phyloP scores from a whole-genome alignment of 2,888 invertebrate genomes.

The Allacma fusca region DNA sequence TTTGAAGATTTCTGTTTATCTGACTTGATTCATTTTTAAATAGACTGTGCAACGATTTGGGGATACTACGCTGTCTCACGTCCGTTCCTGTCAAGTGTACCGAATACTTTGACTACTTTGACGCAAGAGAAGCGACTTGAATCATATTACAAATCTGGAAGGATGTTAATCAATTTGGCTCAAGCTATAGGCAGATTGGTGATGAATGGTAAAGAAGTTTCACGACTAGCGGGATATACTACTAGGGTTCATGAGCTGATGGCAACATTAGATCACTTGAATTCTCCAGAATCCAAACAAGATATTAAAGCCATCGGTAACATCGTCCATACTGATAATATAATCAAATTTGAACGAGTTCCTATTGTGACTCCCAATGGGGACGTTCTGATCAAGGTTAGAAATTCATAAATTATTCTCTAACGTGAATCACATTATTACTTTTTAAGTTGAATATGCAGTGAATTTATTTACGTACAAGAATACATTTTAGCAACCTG shows the following conservation, averaged over 20 bases:
- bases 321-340: constrained; percentile 72
- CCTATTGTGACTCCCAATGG: constrained; percentile 98
- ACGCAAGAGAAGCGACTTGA: constrained; percentile 82
- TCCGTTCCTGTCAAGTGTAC: constrained; percentile 81
- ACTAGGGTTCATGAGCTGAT: constrained; percentile 89
- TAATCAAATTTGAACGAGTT: constrained; percentile 90
- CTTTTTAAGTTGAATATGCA: too few species aligned
- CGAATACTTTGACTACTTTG: constrained; percentile 74
- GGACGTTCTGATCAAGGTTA: constrained; percentile 83
- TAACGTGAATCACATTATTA: neutral
- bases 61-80: constrained; percentile 95
- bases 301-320: constrained; percentile 19
- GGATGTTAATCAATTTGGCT: constrained; percentile 95
- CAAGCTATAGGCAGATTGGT: constrained; percentile 96
- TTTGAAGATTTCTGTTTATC: too few species aligned
- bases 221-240: constrained; percentile 92
- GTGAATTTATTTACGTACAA: too few species aligned
- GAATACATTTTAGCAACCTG: too few species aligned
- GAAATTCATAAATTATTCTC: neutral
- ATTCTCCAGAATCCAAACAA: constrained; percentile 67
- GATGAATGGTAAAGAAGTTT: constrained; percentile 92
- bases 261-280: constrained; percentile 82
- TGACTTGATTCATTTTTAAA: neutral
- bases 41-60: constrained; percentile 93
- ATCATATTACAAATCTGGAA: constrained; percentile 94